A percentile compares a stretch with the other conserved stretches of the same genome.
Conservation (phyloP, 23 tunicate species). For the Phallusia fumigata region DNA sequence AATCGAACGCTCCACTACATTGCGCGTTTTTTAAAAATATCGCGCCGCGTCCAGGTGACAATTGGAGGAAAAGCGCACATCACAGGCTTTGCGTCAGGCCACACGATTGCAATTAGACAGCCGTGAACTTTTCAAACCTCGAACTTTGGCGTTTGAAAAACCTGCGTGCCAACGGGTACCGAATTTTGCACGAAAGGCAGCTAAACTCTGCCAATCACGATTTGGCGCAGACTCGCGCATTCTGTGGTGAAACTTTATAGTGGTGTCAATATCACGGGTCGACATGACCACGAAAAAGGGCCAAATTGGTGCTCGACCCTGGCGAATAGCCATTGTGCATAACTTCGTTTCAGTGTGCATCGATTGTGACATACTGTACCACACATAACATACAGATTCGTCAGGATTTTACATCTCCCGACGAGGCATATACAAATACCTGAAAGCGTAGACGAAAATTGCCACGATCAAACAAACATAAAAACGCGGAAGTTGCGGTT, state of each 20-base stretch:
- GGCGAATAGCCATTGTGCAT: neutral
- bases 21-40: neutral
- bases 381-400: neutral
- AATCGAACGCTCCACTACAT: neutral
- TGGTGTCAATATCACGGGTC: constrained; percentile 1
- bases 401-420: too few relatives aligned
- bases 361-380: neutral
- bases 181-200: neutral
- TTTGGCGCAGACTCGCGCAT: neutral
- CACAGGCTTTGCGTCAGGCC: neutral
- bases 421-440: too few relatives aligned
- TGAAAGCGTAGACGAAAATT: neutral
- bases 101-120: too few relatives aligned
- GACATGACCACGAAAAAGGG: neutral
- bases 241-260: constrained; percentile 2
- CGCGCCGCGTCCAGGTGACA: neutral
- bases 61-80: neutral
- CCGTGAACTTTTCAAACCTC: too few relatives aligned
- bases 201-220: constrained; percentile 2
- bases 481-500: constrained; percentile 6
- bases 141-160: too few relatives aligned
- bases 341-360: neutral
- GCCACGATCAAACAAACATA: neutral
- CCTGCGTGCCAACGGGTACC: neutral
- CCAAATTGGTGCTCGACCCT: neutral